Base-by-base conservation (phyloP, 1,140 invertebrate genomes). In the Drusus annulatus region DNA sequence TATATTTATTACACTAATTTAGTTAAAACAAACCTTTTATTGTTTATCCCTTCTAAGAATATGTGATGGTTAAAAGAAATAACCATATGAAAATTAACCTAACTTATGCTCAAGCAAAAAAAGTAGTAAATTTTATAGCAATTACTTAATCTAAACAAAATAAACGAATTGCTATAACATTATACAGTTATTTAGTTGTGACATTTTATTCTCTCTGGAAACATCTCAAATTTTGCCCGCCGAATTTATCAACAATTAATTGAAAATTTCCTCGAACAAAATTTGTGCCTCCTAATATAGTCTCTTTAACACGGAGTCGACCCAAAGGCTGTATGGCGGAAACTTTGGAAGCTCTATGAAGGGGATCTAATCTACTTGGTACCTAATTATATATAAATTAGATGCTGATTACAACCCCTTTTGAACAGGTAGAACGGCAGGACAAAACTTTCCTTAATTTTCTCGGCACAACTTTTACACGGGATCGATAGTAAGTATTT, bases 311-410 rank as follows among this genome's bases (percentile, higher is more conserved):
- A 73, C 51, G 23, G 17, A 73, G 51, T 45, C 50, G 69, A 36
- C 71, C 52, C 52, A 56, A 36, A 75, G 71, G n/a, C 71, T 75
- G 52, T 75, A 71, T 71, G 45, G 45, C n/a, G 54, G 69, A 75
- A 75, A 75, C 71, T 75, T 75, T 19, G 21, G 60, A 77, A 51
- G 62, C 28, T 51, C 51, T 60, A 73, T 60, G 76, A 73, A 79
- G 77, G 56, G 62, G 36, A 54, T n/a, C 76, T 82, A 77, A 82
- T 82, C 81, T 79, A 73, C 81, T 83, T 75, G 23, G 78, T 78
- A 79, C 75, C 81, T 83, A 83, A 83, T 83, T 83, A 83, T 83
- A 83, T 83, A 83, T 83, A 83, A 83, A 83, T 83, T 83, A 83
- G 81, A 83, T 83, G 78, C 81, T 83, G 81, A 83, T 83, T 83